Evolutionary conservation across 1,140 invertebrate genomes (phyloP), one percentile per base, ranked within the genome.

Genomic region (Drosophila sechellia): DNA sequence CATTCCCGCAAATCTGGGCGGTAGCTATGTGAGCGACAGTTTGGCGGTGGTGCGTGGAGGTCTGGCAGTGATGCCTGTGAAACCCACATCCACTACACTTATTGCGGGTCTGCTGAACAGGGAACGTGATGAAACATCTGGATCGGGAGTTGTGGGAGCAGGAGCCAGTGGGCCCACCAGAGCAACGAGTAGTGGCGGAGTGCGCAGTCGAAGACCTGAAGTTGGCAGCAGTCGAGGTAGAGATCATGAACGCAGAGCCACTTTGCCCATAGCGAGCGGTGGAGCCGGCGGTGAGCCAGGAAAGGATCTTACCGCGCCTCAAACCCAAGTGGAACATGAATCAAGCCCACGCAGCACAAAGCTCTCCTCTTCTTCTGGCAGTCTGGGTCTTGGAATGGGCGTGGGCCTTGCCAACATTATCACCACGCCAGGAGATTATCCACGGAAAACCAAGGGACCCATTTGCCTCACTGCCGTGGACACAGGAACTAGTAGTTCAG

Each of bases 91-190:
- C 4, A 92, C 91, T 0, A 91, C 91, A 3, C 43, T 92, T 4
- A 81, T 92, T 2, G 91, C 91, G 1, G 90, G 90, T 1, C 74
- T 92, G 22, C 59, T 92, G 1, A 92, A 92, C 49, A 81, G 92
- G 0, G 91, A 92, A 48, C 76, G 87, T 4, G 90, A 92, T 37
- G 90, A 91, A 43, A 42, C 43, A 0, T 46, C 48, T 2, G 43
- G 37, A 12, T 40, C 40, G 3, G 60, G 20, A 15, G 25, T 27
- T 3, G 42, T 11, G 11, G 46, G 25, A 12, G 12, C 25, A 22
- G 48, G 27, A 22, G 58, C 43, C 22, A 43, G 59, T 6, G 65
- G 56, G 3, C 11, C 64, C n/a, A n/a, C 42, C 31, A 72, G 74
- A 10, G 58, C 63, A 6, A 63, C 70, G n/a, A 58, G 56, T 59